Percentiles rank a stretch among this genome's conserved stretches.
Conservation (phyloP, 2,113 vertebrate species). For the Petrocephalus zakoni region DNA sequence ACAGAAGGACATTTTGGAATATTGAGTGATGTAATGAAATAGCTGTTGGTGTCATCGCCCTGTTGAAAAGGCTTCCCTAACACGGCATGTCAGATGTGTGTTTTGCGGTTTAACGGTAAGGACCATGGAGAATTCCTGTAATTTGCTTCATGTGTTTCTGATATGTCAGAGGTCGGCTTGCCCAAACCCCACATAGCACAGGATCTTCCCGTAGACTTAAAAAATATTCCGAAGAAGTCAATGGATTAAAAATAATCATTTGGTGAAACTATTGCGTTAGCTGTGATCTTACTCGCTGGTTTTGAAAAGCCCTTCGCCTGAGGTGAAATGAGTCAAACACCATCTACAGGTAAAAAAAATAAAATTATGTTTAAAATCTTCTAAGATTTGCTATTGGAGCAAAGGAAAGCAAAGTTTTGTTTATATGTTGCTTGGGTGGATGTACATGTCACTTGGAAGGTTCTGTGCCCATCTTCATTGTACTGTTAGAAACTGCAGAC, state of each 20-base stretch:
- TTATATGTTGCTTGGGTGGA: not conserved
- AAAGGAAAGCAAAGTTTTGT: not conserved
- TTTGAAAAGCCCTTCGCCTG: not conserved
- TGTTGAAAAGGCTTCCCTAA: not conserved
- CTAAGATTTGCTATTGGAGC: not conserved
- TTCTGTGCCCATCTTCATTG: not conserved
- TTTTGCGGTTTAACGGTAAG: not conserved
- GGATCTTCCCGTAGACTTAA: not conserved
- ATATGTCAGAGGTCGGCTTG: not conserved
- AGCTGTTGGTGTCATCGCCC: not conserved
- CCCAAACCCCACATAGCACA: not conserved
- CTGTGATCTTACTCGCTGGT: not conserved
- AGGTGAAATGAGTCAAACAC: not conserved
- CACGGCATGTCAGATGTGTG: not conserved
- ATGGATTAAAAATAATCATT: not conserved
- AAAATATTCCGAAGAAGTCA: not conserved
- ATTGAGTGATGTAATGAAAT: not conserved
- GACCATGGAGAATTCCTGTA: not conserved
- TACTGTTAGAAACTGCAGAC: not conserved
- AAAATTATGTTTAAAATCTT: not conserved
- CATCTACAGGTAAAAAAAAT: not conserved
- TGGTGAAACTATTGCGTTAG: not conserved
- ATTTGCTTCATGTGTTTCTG: not conserved
- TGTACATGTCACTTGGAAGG: not conserved
- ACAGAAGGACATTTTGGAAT: not conserved